Conservation (phyloP, 2,797 vertebrate species). For the Botia kubotai region DNA sequence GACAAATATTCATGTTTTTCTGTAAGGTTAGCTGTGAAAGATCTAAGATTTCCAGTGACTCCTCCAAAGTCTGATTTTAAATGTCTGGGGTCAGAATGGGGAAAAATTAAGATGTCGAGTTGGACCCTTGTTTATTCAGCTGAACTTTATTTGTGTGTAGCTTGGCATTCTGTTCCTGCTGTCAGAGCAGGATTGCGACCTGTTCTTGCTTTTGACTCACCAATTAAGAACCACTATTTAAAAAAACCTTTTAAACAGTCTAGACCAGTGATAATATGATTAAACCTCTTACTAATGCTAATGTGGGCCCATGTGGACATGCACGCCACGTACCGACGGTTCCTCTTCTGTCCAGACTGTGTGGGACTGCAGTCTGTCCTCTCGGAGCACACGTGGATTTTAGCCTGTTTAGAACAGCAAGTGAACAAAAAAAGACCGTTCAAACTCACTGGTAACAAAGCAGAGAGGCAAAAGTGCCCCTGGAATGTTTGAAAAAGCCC, state of each 20-base stretch:
- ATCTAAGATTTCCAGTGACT: neutral
- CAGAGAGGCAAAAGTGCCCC: constrained; percentile 36
- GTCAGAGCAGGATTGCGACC: neutral
- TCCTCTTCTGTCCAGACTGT: neutral
- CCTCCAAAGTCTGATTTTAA: constrained; percentile 2
- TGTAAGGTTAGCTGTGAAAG: neutral
- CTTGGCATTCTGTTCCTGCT: neutral
- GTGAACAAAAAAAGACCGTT: constrained; percentile 20
- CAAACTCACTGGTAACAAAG: constrained; percentile 55
- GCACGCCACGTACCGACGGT: neutral
- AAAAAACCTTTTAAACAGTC: too few relatives aligned
- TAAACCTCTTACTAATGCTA: too few relatives aligned
- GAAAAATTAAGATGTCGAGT: neutral
- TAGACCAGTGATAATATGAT: too few relatives aligned
- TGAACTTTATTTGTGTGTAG: neutral
- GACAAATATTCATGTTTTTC: neutral
- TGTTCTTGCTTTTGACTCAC: neutral
- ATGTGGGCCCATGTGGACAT: neutral
- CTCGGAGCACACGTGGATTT: constrained; percentile 9
- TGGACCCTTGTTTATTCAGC: neutral
- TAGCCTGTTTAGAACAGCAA: constrained; percentile 2
- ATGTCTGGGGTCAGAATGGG: neutral
- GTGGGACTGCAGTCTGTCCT: neutral
- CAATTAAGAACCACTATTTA: neutral
- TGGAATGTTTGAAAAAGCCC: constrained; percentile 70